Conservation (phyloP, 2,797 vertebrate genomes). For the Ptychadena robeensis region DNA sequence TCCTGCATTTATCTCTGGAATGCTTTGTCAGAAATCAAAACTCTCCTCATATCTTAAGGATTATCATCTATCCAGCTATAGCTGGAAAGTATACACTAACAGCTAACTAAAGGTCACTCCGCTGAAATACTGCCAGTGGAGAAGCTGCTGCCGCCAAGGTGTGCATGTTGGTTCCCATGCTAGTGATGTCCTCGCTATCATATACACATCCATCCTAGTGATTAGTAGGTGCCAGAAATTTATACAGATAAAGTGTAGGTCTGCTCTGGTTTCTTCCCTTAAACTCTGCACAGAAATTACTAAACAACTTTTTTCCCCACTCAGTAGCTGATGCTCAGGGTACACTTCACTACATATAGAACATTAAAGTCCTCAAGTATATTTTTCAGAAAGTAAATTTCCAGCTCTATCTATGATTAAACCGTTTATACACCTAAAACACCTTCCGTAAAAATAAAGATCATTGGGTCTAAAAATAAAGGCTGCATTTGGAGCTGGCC, state of each 20-base stretch:
- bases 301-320: too few relatives aligned
- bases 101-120: slow-evolving; percentile 80
- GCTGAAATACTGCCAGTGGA: slow-evolving; percentile 76
- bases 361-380: too few relatives aligned
- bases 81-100: slow-evolving; percentile 93
- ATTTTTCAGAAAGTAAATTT: too few relatives aligned
- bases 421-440: too few relatives aligned
- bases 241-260: slow-evolving; percentile 76
- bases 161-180: slow-evolving; percentile 75
- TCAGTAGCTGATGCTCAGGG: too few relatives aligned
- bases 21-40: slow-evolving; percentile 97
- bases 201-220: slow-evolving; percentile 73
- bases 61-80: slow-evolving; percentile 85
- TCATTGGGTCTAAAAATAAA: too few relatives aligned
- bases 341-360: too few relatives aligned
- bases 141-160: slow-evolving; percentile 75
- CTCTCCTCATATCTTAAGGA: slow-evolving; percentile 97
- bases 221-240: slow-evolving; percentile 75
- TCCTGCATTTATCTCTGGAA: slow-evolving; percentile 98
- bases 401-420: too few relatives aligned
- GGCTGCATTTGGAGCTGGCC: too few relatives aligned
- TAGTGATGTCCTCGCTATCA: slow-evolving; percentile 74
- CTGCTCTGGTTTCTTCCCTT: slow-evolving; percentile 69
- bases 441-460: too few relatives aligned
- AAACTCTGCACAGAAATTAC: slow-evolving; percentile 61